Evolutionary conservation across 2,113 vertebrate genomes (phyloP).

Genomic region (Helogale parvula): DNA sequence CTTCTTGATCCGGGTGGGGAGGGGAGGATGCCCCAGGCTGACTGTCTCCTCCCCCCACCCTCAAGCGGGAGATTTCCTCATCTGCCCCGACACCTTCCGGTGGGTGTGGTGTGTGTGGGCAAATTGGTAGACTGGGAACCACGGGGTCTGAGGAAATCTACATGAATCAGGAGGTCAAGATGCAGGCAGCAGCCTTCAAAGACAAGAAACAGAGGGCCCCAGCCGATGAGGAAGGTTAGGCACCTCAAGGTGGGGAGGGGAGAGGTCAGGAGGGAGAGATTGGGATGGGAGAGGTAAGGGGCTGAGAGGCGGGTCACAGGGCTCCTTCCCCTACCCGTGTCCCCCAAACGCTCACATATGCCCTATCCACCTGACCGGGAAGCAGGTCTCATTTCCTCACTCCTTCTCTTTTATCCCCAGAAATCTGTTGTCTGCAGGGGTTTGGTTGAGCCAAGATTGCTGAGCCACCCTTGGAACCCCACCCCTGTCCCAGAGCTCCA

Average conservation of each 20-base stretch:
- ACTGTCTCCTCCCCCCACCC: background rate
- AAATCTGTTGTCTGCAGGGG: background rate
- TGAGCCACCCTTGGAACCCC: background rate
- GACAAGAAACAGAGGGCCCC: background rate
- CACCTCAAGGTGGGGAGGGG: background rate
- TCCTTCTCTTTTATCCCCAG: background rate
- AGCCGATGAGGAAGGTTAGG: background rate
- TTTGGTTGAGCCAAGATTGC: background rate
- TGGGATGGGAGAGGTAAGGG: background rate
- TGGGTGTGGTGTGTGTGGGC: constrained; percentile 30
- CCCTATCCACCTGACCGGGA: background rate
- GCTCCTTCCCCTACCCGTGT: background rate
- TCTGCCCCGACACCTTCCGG: constrained; percentile 35
- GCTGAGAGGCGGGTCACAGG: background rate
- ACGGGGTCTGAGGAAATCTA: background rate
- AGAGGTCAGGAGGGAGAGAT: background rate
- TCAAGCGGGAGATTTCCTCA: constrained; percentile 40
- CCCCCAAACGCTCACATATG: background rate
- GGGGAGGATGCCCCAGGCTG: background rate
- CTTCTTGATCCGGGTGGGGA: background rate
- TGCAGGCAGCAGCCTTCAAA: background rate
- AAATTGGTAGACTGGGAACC: background rate
- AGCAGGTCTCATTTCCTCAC: background rate
- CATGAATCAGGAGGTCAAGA: background rate
- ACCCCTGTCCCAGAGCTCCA: background rate